Evolutionary conservation across 2,888 invertebrate species (phyloP).

Genomic region (Adelphocoris suturalis): DNA sequence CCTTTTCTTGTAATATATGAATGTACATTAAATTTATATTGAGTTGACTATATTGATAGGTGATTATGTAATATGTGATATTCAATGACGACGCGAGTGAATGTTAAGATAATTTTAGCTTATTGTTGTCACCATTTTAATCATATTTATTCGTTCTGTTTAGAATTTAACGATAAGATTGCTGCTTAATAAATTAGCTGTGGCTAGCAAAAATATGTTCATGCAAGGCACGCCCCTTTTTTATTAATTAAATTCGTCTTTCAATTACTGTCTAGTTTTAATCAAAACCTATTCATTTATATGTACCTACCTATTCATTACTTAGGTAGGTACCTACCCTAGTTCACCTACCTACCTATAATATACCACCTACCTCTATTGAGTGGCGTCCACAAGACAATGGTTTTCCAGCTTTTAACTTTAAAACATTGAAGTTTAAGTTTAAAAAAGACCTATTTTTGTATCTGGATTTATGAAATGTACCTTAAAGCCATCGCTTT

Average conservation of each 20-base stretch:
- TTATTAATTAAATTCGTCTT: slow-evolving; percentile 64
- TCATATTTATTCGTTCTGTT: slow-evolving; percentile 59
- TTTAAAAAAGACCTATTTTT: too few relatives aligned
- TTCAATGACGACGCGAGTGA: slow-evolving; percentile 52
- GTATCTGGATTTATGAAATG: too few relatives aligned
- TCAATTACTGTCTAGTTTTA: slow-evolving; percentile 22
- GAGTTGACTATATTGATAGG: slow-evolving; percentile 61
- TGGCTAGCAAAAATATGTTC: slow-evolving; percentile 48
- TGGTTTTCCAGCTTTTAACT: too few relatives aligned
- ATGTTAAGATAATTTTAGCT: slow-evolving; percentile 57
- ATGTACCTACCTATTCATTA: too few relatives aligned
- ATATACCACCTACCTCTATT: too few relatives aligned
- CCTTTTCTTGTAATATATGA: slow-evolving; percentile 64
- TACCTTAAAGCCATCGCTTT: too few relatives aligned
- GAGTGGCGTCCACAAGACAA: too few relatives aligned
- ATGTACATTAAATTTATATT: slow-evolving; percentile 64
- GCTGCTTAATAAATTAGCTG: slow-evolving; percentile 62
- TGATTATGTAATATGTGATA: slow-evolving; percentile 65
- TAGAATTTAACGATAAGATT: slow-evolving; percentile 46
- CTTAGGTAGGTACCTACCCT: background rate
- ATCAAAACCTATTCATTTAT: background rate
- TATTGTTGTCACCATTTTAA: slow-evolving; percentile 57
- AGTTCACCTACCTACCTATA: too few relatives aligned
- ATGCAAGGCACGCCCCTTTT: slow-evolving; percentile 54
- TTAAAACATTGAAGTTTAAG: too few relatives aligned